phyloP scores from a whole-genome alignment of 2,797 vertebrate genomes.

The Tarsius wallacei region DNA sequence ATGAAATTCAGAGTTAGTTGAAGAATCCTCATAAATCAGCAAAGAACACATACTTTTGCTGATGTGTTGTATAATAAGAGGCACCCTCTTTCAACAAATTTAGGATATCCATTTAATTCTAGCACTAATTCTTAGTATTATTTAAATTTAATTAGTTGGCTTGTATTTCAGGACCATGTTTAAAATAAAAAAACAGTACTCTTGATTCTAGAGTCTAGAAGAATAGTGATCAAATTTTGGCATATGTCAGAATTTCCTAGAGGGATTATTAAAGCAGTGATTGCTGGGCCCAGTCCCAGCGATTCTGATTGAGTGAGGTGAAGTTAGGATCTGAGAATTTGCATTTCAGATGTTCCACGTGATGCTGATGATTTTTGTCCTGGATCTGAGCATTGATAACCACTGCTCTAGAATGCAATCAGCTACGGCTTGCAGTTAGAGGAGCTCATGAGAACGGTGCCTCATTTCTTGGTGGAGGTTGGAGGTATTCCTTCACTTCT shows the following conservation, averaged over 20 bases:
- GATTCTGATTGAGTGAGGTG: background rate
- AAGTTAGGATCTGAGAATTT: background rate
- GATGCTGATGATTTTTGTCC: background rate
- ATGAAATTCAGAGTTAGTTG: background rate
- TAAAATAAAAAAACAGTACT: background rate
- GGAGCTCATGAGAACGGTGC: no score
- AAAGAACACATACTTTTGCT: background rate
- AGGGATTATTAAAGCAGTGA: background rate
- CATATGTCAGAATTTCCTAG: background rate
- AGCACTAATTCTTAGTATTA: background rate
- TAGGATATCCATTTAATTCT: background rate
- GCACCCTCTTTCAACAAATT: background rate
- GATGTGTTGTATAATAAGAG: background rate
- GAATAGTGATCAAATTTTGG: background rate
- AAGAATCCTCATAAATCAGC: background rate
- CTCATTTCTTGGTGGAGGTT: background rate
- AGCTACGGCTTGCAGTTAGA: background rate
- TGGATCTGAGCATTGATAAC: background rate
- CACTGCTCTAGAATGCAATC: background rate
- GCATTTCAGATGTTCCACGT: background rate
- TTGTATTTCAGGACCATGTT: conserved; percentile 21
- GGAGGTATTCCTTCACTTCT: background rate
- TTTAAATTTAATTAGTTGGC: conserved; percentile 25
- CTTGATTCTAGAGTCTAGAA: background rate
- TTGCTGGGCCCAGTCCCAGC: background rate